phyloP scores from a whole-genome alignment of 2,113 vertebrate species.

The Cyphomyrus plagiostoma region DNA sequence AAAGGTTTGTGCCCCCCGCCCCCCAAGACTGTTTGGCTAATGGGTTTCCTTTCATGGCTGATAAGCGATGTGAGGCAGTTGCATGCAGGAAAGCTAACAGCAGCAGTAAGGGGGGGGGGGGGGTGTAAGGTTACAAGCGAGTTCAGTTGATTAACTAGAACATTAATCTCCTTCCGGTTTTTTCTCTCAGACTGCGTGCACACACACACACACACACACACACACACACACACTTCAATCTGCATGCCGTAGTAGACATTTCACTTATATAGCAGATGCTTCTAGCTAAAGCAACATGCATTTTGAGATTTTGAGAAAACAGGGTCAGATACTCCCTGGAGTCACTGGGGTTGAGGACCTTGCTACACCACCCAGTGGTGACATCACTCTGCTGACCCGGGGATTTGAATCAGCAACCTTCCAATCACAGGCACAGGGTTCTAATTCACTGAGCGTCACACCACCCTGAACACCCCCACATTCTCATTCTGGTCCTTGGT shows the following conservation, averaged over 20 bases:
- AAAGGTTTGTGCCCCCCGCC: constrained; percentile 67
- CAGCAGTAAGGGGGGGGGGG: background rate
- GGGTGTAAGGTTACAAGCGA: background rate
- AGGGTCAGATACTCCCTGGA: background rate
- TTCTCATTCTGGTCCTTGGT: background rate
- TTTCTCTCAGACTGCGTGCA: background rate
- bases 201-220: background rate
- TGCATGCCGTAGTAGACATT: background rate
- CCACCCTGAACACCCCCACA: background rate
- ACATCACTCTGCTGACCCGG: background rate
- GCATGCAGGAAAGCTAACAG: background rate
- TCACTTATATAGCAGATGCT: background rate
- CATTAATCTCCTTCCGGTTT: background rate
- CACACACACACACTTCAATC: background rate
- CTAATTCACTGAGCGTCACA: background rate
- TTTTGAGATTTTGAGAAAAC: background rate
- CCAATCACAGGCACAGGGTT: background rate
- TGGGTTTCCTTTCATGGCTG: background rate
- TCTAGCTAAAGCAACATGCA: background rate
- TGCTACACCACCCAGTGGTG: background rate
- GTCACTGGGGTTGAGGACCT: background rate
- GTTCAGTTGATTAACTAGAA: background rate
- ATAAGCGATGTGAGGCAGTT: background rate
- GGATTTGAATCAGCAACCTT: background rate
- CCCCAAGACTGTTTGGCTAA: background rate